These are phyloP conservation scores for Adoxophyes honmai DNA, from an alignment of 1,140 invertebrate genomes.

Conservation along the genomic window DNA sequence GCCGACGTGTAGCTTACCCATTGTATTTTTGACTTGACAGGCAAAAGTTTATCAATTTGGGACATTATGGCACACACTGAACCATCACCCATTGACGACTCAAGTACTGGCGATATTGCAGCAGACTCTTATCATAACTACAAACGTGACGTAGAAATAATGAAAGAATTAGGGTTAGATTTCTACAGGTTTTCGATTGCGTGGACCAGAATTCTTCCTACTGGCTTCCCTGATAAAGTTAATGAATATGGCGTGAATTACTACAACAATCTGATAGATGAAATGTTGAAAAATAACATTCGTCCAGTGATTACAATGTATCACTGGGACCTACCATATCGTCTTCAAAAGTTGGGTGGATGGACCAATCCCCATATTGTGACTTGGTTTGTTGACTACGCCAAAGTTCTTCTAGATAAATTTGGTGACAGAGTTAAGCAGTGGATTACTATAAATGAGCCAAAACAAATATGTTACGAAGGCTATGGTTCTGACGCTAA, in stretches of 20 bases:
- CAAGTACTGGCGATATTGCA: conserved; percentile 67
- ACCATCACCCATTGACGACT: conserved; percentile 73
- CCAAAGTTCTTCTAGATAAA: conserved; percentile 76
- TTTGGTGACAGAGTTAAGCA: conserved; percentile 80
- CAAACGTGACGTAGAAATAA: conserved; percentile 68
- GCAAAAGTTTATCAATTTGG: conserved; percentile 79
- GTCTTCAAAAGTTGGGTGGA: conserved; percentile 79
- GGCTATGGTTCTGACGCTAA: conserved; percentile 77
- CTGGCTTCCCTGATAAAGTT: conserved; percentile 75
- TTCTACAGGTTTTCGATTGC: conserved; percentile 83
- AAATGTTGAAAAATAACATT: conserved; percentile 70
- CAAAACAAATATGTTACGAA: conserved; percentile 77
- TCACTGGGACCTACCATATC: conserved; percentile 82
- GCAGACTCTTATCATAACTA: conserved; percentile 56
- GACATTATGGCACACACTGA: conserved; percentile 69
- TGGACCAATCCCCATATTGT: conserved; percentile 80
- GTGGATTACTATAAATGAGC: conserved; percentile 86
- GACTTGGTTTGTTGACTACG: conserved; percentile 80
- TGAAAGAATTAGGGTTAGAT: conserved; percentile 65
- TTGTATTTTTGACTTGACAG: conserved; percentile 29
- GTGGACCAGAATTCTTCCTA: conserved; percentile 81
- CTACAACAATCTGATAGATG: conserved; percentile 80
- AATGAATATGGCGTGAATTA: conserved; percentile 79
- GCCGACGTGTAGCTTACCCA: conserved; percentile 13
- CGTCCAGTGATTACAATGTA: conserved; percentile 80